Base-by-base conservation (phyloP, 2,113 vertebrate genomes). In the Calypte anna region DNA sequence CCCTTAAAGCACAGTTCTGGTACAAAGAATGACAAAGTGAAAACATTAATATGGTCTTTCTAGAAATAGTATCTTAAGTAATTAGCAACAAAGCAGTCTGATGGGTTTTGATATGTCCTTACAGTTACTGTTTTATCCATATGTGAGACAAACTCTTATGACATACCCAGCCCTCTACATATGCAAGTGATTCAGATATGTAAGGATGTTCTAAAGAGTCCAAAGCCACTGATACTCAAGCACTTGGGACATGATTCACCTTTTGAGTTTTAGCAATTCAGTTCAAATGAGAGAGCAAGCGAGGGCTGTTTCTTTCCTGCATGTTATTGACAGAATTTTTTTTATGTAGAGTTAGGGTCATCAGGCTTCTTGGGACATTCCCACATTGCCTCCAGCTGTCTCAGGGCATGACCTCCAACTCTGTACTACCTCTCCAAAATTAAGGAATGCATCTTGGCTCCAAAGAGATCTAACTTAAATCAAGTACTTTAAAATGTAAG, bases 131-230 rank as follows among this genome's bases (percentile, higher is more conserved):
- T 24, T 66, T 16, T 4, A 59, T 4, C 46, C 31, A 7, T 8
- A 18, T 12, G 4, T 17, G 67, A 70, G 55, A 12, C 58, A 50
- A 38, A 27, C 10, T 9, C 3, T 6, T 2, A 1, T 3, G 5
- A 38, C 0, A 2, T 18, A 5, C 30, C 22, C 7, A 55, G 30
- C 14, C 16, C 11, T 22, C 14, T 13, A 59, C 74, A 51, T 4
- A 16, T 16, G 1, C 3, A 2, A 0, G 0, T 44, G 63, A 66
- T 53, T 54, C 67, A 43, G 17, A 18, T 55, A 43, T 9, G 18
- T 5, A 17, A 27, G 63, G n/a, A 23, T 16, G 72, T 23, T 7
- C 46, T 30, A 38, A 22, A 33, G 25, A 54, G 18, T 30, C 17
- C 67, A 40, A 7, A 57, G 59, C 20, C 62, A 24, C 3, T 1